These are phyloP conservation scores for Myiozetetes cayanensis DNA, from an alignment of 2,113 vertebrate genomes.

Conservation along the genomic window DNA sequence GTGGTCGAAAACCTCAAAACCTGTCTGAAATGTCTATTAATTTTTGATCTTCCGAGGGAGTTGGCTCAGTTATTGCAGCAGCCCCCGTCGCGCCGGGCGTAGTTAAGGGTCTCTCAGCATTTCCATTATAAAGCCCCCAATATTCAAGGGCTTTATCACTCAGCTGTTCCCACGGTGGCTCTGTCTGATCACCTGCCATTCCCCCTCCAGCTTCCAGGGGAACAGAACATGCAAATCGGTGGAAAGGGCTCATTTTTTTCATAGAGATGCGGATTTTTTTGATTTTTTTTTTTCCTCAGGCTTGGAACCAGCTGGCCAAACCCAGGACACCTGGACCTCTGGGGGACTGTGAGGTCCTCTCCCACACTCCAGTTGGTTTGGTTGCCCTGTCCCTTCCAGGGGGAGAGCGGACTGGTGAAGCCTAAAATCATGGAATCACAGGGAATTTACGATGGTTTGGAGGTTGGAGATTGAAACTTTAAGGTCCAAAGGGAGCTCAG, in stretches of 20 bases:
- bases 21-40: slow-evolving; percentile 71
- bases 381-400: rapidly evolving
- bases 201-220: neutral
- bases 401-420: rapidly evolving
- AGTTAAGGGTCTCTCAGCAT: slow-evolving; percentile 49
- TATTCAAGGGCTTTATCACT: slow-evolving; percentile 20
- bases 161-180: neutral
- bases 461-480: neutral
- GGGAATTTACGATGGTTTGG: neutral
- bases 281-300: no score
- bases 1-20: slow-evolving; percentile 64
- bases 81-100: slow-evolving; percentile 16
- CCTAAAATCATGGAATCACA: neutral
- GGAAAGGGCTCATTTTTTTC: rapidly evolving
- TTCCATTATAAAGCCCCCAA: slow-evolving; percentile 22
- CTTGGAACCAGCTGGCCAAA: neutral
- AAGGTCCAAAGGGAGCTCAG: neutral
- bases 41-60: slow-evolving; percentile 70
- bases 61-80: slow-evolving; percentile 51
- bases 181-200: neutral
- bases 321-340: neutral
- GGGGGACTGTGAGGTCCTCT: neutral
- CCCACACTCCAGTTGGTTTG: rapidly evolving
- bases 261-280: rapidly evolving
- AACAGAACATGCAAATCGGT: neutral